Base-by-base conservation (phyloP, 2,888 invertebrate species). In the Coleophora deauratella region DNA sequence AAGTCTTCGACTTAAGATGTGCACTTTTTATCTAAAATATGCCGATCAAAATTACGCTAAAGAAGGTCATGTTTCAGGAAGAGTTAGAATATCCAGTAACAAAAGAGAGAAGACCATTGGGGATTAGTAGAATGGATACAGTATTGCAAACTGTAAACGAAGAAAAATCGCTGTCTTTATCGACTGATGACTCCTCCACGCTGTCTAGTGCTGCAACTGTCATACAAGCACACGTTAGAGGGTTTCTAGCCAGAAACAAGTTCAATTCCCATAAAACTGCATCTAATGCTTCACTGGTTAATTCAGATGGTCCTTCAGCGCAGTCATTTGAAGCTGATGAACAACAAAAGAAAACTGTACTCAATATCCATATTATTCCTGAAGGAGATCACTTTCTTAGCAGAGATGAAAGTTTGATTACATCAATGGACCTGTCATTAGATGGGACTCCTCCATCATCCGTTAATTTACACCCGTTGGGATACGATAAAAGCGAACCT, bases 161-260 rank as follows among this genome's bases (percentile, higher is more conserved):
- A 58, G 86, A 86, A 57, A 86, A 86, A 49, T 84, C 84, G 14
- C 54, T 85, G 32, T 86, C 86, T 1, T 59, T 80, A 42, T 86
- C 86, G 15, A 85, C 84, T 21, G 86, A 86, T 46, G 86, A 86
- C 49, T 86, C 86, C 9, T 85, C 86, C 11, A 79, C 82, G 14
- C 54, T 86, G 42, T 86, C 86, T 14, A 87, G 87, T 59, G 89
- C 88, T 12, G 90, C 91, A 30, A 89, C 88, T 2, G 88, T 88
- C 55, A 91, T 91, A 51, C 91, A 91, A 72, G 90, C 91, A 4
- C 89, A 91, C 37, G 89, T 91, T 35, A 82, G 91, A 45, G 91
- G 91, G 2, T 91, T 88, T 62, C 82, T 91, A 57, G 89, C 89
- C 31, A 77, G 91, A 43, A 88, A 87, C 61, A 78, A 76, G 56